These are phyloP conservation scores for Leiothrix lutea DNA, from an alignment of 2,113 vertebrate species.

Conservation along the genomic window DNA sequence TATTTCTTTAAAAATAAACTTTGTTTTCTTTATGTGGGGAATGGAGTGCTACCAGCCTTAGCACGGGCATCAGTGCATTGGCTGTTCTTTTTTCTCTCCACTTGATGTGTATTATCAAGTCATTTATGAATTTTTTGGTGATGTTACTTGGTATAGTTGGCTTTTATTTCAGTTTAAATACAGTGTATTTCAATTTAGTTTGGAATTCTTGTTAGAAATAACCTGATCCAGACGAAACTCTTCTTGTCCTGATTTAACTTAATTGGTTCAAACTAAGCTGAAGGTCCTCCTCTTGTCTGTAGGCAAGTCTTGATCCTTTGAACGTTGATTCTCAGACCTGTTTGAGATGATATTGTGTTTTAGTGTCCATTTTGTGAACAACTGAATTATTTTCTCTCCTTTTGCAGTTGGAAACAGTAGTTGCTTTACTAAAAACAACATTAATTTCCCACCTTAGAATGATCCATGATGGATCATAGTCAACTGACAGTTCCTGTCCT, in stretches of 20 bases:
- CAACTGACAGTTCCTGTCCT: background rate
- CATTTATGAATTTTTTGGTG: background rate
- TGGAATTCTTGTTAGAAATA: background rate
- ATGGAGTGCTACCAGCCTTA: background rate
- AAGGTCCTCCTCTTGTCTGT: background rate
- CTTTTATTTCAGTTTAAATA: background rate
- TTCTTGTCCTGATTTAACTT: background rate
- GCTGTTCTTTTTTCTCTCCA: background rate
- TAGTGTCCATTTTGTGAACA: background rate
- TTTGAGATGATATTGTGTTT: background rate
- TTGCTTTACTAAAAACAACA: background rate
- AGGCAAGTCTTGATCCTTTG: background rate
- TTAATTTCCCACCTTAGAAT: background rate
- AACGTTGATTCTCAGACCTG: background rate
- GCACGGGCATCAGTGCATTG: background rate
- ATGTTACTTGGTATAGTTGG: background rate
- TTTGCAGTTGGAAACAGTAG: background rate
- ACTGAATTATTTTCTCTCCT: background rate
- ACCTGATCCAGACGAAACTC: background rate
- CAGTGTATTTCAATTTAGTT: background rate
- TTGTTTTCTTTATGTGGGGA: background rate
- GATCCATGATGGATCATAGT: background rate
- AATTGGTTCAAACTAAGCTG: background rate
- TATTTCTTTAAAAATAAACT: background rate
- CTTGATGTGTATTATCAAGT: background rate